Conservation (phyloP, 2,113 vertebrate species). For the Centropus bengalensis region DNA sequence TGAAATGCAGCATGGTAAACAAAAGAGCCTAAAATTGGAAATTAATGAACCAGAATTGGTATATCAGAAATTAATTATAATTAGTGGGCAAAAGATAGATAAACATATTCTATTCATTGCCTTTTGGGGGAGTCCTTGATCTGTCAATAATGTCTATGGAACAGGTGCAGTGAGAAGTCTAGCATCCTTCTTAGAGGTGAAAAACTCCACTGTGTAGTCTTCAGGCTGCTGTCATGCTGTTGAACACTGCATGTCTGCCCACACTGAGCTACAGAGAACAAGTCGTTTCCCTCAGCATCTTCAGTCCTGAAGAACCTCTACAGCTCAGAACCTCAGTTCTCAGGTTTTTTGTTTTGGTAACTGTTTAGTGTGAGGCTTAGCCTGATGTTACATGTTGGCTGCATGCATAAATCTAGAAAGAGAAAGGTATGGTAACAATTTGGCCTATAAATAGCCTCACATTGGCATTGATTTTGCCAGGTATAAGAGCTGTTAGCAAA, state of each 20-base stretch:
- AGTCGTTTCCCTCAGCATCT: neutral
- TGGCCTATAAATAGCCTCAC: neutral
- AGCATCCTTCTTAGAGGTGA: neutral
- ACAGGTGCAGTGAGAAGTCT: neutral
- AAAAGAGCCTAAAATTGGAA: neutral
- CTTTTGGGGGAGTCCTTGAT: neutral
- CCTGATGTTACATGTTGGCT: accelerated
- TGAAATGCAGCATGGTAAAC: neutral
- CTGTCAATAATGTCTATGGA: neutral
- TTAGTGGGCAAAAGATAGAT: neutral
- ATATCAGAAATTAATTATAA: neutral
- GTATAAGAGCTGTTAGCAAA: neutral
- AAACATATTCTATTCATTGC: neutral
- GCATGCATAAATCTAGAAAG: neutral
- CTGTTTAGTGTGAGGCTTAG: neutral
- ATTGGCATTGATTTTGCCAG: accelerated
- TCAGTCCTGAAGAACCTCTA: neutral
- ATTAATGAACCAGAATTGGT: neutral
- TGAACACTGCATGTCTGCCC: neutral
- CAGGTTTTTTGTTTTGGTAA: neutral
- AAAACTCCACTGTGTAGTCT: neutral
- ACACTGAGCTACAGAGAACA: neutral
- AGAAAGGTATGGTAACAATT: neutral
- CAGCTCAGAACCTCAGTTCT: neutral
- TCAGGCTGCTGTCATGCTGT: neutral